Base-by-base conservation (phyloP, 1,140 invertebrate species). In the Pseudoatta argentina region DNA sequence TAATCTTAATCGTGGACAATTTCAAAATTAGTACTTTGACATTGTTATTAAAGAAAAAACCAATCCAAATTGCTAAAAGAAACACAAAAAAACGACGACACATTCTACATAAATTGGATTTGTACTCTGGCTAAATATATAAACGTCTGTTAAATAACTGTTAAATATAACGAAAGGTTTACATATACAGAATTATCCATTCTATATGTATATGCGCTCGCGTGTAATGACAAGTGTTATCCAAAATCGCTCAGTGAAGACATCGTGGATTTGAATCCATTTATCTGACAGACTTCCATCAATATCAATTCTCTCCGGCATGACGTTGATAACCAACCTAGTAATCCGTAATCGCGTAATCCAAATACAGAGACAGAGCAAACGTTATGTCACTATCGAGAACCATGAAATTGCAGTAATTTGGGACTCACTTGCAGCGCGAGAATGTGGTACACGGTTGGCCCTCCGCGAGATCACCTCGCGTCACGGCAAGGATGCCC, bases 371-470 rank as follows among this genome's bases (percentile, higher is more conserved):
- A 48, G 53, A 59, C 2, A 14, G 14, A 30, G 14, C 21, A 48
- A 21, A 14, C n/a, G 24, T 24, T 51, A 64, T 24, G 24, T 14
- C 21, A 39, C 30, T 71, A 57, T 51, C 7, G 30, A 71, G 16
- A 57, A 79, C 61, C 18, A 39, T 44, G 53, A 59, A 73, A 83
- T 51, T 73, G 34, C 51, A 34, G 6, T 21, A 24, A 51, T 34
- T 30, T 73, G 30, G 57, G 79, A 91, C 89, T 91, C 83, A 91
- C 89, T 90, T 91, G 88, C 67, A 87, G 71, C 87, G 89, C 89
- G 89, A 85, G 83, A 85, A 90, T 88, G 89, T 91, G 89, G 89
- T 88, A 90, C 89, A 91, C 89, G 87, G 89, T 81, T 88, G 44
- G 78, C 64, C 89, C 89, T 86, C 83, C 10, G 24, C 61, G 83